These are phyloP conservation scores for Pogonomyrmex californicus DNA, from an alignment of 1,140 invertebrate genomes.

Conservation along the genomic window DNA sequence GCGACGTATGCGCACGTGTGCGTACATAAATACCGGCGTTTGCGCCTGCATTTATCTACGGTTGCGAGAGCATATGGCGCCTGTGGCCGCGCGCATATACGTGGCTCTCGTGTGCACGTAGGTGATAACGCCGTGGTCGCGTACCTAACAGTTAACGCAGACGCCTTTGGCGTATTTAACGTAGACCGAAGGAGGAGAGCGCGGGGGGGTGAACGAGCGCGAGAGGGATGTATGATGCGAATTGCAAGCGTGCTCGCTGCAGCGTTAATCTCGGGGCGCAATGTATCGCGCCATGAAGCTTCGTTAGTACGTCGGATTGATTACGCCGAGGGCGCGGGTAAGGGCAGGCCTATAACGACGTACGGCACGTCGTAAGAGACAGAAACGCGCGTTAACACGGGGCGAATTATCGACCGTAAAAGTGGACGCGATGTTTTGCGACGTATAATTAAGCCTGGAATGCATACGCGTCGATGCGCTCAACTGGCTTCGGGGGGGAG, in stretches of 20 bases:
- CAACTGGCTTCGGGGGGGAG: neutral
- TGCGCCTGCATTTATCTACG: slow-evolving; percentile 39
- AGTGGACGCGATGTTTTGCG: slow-evolving; percentile 43
- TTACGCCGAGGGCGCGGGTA: slow-evolving; percentile 32
- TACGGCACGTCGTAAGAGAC: slow-evolving; percentile 14
- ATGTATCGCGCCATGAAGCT: slow-evolving; percentile 61
- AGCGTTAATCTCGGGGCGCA: slow-evolving; percentile 36
- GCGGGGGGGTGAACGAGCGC: neutral
- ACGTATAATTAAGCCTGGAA: slow-evolving; percentile 48
- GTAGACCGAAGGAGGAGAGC: neutral
- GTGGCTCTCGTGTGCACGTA: slow-evolving; percentile 7
- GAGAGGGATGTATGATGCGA: neutral
- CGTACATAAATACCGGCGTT: slow-evolving; percentile 39
- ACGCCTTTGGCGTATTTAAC: slow-evolving; percentile 42
- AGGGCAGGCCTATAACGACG: slow-evolving; percentile 30
- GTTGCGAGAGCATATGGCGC: slow-evolving; percentile 31
- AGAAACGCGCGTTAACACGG: slow-evolving; percentile 41
- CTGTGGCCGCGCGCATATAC: slow-evolving; percentile 11
- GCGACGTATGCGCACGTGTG: neutral
- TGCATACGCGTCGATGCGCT: slow-evolving; percentile 16
- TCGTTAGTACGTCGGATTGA: slow-evolving; percentile 68
- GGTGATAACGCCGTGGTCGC: slow-evolving; percentile 65
- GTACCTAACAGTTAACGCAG: slow-evolving; percentile 44
- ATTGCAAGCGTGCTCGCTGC: slow-evolving; percentile 3
- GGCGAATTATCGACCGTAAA: slow-evolving; percentile 47